Evolutionary conservation across 2,888 invertebrate genomes (phyloP), one percentile per base, ranked within the genome.

Genomic region (Lottia gigantea): DNA sequence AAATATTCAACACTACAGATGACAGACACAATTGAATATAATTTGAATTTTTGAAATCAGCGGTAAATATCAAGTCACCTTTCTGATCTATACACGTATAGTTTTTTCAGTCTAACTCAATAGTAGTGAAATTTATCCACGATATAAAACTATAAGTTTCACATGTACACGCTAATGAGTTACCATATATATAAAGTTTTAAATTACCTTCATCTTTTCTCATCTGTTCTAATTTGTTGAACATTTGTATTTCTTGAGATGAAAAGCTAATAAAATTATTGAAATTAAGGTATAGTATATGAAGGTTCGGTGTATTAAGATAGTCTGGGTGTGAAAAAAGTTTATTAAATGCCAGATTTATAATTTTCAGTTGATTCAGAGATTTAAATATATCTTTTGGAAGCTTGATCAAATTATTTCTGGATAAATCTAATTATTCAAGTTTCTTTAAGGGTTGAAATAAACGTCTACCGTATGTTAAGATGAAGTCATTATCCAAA

Each of bases 161-260:
- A 55, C 55, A 55, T n/a, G 55, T 55, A 55, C 55, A 55, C 19
- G 19, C 19, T n/a, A 55, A 19, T 55, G 55, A 19, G 55, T 55
- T 55, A 19, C 55, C 55, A 7, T 23, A 55, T 11, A 55, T 7
- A n/a, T 55, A 23, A 7, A 55, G 19, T 23, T 55, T n/a, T 12
- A 55, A 19, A n/a, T 55, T 19, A 8, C 23, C n/a, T n/a, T n/a
- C n/a, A n/a, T n/a, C n/a, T n/a, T n/a, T 55, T 55, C 0, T 55
- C 1, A 19, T 55, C 3, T 55, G 11, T 1, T 23, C 1, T 1
- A 23, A 19, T 55, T 55, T 55, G 19, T 55, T 23, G 8, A 55
- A 19, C 55, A 55, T 55, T 11, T 55, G 8, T 19, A n/a, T 55
- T 14, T n/a, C 23, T 55, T 55, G 4, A 8, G 11, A 0, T 2